A percentile compares a stretch with the other conserved stretches of the same genome.
phyloP scores from a whole-genome alignment of 2,797 vertebrate species.

The Darevskia mixta region DNA sequence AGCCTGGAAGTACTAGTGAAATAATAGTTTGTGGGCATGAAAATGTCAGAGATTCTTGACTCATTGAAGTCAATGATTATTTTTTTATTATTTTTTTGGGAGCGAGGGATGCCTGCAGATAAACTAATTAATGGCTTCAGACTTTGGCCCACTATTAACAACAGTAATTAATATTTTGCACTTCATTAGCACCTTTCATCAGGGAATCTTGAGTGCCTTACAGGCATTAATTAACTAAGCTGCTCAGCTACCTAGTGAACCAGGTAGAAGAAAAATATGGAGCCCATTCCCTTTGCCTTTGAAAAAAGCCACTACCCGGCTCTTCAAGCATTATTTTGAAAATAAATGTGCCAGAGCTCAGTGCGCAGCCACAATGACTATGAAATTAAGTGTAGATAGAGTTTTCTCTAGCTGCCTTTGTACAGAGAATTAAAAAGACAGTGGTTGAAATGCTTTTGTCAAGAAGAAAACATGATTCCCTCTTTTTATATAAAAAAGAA shows the following conservation, averaged over 20 bases:
- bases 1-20: constrained; percentile 8
- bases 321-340: constrained; percentile 10
- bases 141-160: constrained; percentile 36
- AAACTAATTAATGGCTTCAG: constrained; percentile 47
- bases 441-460: constrained; percentile 13
- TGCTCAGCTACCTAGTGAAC: constrained; percentile 33
- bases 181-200: constrained; percentile 46
- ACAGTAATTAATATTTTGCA: constrained; percentile 48
- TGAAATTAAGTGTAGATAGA: constrained; percentile 19
- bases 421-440: constrained; percentile 6
- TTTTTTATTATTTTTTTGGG: background rate
- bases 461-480: constrained; percentile 4
- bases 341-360: constrained; percentile 2
- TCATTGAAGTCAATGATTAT: constrained; percentile 21
- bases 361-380: background rate
- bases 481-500: background rate
- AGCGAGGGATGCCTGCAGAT: background rate
- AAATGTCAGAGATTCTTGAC: constrained; percentile 35
- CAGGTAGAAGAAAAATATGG: constrained; percentile 31
- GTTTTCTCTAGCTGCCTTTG: constrained; percentile 10
- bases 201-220: constrained; percentile 20
- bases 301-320: background rate
- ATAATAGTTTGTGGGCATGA: constrained; percentile 17
- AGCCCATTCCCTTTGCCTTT: constrained; percentile 1
- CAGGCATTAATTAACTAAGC: constrained; percentile 36